Evolutionary conservation across 37 sponge, comb jelly and placozoan species (phyloP).

Genomic region (Chondrosia reniformis): DNA sequence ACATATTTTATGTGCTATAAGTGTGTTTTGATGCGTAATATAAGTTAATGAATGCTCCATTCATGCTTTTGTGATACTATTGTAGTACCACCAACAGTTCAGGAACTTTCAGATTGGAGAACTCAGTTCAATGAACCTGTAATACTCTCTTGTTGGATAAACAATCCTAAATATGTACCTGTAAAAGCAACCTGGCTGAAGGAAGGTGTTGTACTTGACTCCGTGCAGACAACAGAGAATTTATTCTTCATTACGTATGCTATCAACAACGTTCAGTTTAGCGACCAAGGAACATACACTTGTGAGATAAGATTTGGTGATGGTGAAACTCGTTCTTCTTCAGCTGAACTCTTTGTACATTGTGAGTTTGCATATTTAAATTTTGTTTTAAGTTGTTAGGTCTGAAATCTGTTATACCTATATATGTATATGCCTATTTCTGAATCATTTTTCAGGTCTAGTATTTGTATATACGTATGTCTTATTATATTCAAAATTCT

Average conservation of each 20-base stretch:
- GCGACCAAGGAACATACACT: not conserved
- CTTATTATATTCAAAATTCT: not conserved
- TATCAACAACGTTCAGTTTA: not conserved
- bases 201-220: not conserved
- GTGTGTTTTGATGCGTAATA: too few relatives aligned
- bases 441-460: not conserved
- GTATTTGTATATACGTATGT: not conserved
- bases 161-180: constrained; percentile 10
- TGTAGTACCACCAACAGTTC: too few relatives aligned
- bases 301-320: not conserved
- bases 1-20: too few relatives aligned
- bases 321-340: not conserved
- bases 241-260: not conserved
- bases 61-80: too few relatives aligned
- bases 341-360: not conserved
- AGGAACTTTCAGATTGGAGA: too few relatives aligned
- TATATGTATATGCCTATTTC: not conserved
- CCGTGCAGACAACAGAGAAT: not conserved
- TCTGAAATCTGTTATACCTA: not conserved
- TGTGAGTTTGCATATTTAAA: constrained; percentile 1
- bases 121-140: too few relatives aligned
- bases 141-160: not conserved
- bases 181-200: not conserved
- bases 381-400: not conserved
- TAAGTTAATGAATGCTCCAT: too few relatives aligned